Conservation (phyloP, 1,140 invertebrate species). For the Cotesia chilonis region DNA sequence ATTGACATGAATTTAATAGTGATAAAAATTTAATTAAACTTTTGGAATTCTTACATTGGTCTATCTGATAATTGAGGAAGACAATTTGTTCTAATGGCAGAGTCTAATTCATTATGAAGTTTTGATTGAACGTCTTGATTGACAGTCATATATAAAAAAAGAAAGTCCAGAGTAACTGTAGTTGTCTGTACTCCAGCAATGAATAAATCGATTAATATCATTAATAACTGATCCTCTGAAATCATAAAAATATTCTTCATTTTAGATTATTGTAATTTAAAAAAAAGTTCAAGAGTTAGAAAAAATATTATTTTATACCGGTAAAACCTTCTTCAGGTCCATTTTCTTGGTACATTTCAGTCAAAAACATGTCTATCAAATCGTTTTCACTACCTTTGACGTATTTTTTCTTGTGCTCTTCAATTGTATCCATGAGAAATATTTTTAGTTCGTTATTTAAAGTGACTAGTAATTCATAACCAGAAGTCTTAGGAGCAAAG, state of each 20-base stretch:
- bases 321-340: conserved; percentile 67
- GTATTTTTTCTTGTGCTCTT: conserved; percentile 69
- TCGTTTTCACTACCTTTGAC: conserved; percentile 67
- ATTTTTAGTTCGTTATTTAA: conserved; percentile 71
- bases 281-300: conserved; percentile 5
- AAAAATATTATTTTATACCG: conserved; percentile 59
- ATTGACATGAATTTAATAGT: conserved; percentile 8
- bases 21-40: conserved; percentile 34
- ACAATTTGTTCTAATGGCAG: conserved; percentile 60
- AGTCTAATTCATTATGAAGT: conserved; percentile 73
- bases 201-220: conserved; percentile 77
- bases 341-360: conserved; percentile 70
- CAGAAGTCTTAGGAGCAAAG: conserved; percentile 72
- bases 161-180: conserved; percentile 75
- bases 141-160: conserved; percentile 74
- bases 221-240: conserved; percentile 74
- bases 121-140: conserved; percentile 74
- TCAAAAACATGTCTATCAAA: conserved; percentile 81
- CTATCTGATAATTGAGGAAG: conserved; percentile 60
- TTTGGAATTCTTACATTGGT: conserved; percentile 57
- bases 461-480: conserved; percentile 73
- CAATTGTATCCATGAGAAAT: conserved; percentile 70
- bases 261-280: conserved; percentile 21
- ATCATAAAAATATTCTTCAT: conserved; percentile 9
- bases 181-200: conserved; percentile 79